Evolutionary conservation across 2,888 invertebrate genomes (phyloP).

Genomic region (Busseola fusca): DNA sequence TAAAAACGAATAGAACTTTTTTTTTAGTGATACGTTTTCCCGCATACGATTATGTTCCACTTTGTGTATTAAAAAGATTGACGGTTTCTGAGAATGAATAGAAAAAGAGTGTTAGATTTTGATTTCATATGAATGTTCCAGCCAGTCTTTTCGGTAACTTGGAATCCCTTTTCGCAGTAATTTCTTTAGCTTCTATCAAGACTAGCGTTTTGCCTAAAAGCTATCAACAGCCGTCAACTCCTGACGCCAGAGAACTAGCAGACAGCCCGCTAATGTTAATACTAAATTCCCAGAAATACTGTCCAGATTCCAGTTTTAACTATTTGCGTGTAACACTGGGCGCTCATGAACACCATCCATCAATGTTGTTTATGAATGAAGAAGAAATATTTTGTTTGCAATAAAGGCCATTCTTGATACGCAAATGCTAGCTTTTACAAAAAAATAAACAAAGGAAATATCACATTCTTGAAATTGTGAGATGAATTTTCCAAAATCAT

Average conservation of each 20-base stretch:
- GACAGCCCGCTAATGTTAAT: slow-evolving; percentile 31
- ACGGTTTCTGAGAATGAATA: slow-evolving; percentile 1
- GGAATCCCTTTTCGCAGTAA: not conserved
- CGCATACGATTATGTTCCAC: slow-evolving; percentile 1
- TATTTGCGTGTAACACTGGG: slow-evolving; percentile 39
- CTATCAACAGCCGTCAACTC: slow-evolving; percentile 14
- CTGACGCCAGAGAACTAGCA: slow-evolving; percentile 36
- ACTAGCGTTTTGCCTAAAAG: not conserved
- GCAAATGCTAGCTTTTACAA: slow-evolving; percentile 47
- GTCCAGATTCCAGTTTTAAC: slow-evolving; percentile 47
- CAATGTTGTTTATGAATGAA: slow-evolving; percentile 55
- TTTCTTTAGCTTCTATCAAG: not conserved
- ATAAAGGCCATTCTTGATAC: slow-evolving; percentile 53
- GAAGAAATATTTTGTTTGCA: slow-evolving; percentile 56
- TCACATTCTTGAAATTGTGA: slow-evolving; percentile 34
- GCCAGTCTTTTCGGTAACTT: not conserved
- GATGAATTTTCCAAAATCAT: slow-evolving; percentile 53
- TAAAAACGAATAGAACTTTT: slow-evolving; percentile 12
- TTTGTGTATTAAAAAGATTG: slow-evolving; percentile 11
- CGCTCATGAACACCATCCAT: slow-evolving; percentile 40
- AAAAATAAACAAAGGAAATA: slow-evolving; percentile 60
- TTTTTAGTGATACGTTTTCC: slow-evolving; percentile 12
- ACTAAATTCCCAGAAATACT: slow-evolving; percentile 47
- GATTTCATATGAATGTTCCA: not conserved
- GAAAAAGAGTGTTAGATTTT: not conserved